Conservation (phyloP, 2,797 vertebrate genomes). For the Liparis tanakae region DNA sequence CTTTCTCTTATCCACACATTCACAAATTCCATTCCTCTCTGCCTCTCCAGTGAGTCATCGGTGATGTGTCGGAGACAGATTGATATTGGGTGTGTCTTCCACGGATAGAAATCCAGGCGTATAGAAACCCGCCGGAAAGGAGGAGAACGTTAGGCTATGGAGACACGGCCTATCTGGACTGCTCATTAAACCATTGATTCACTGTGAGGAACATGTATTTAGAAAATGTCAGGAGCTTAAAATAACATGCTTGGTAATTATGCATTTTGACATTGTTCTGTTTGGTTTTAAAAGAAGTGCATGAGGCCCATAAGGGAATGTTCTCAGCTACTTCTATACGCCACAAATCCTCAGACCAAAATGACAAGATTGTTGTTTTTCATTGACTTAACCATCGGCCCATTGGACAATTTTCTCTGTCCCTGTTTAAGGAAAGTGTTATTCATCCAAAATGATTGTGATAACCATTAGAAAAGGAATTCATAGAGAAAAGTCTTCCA, state of each 20-base stretch:
- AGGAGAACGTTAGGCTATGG: constrained; percentile 55
- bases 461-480: background rate
- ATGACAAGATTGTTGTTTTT: constrained; percentile 6
- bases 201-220: background rate
- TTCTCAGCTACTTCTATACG: background rate
- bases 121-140: constrained; percentile 47
- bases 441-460: background rate
- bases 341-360: background rate
- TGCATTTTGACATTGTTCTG: background rate
- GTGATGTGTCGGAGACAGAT: constrained; percentile 71
- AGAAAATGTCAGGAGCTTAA: constrained; percentile 22
- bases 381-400: constrained; percentile 1
- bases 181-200: constrained; percentile 46
- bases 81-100: constrained; percentile 64
- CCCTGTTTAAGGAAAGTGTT: background rate
- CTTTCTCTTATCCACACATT: constrained; percentile 1
- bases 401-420: background rate
- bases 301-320: background rate
- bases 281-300: background rate
- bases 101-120: constrained; percentile 47
- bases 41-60: constrained; percentile 62
- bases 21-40: constrained; percentile 26
- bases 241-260: background rate
- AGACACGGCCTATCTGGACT: constrained; percentile 50
- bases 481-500: background rate